phyloP scores from a whole-genome alignment of 2,113 vertebrate species.

The Clarias macrocephalus region DNA sequence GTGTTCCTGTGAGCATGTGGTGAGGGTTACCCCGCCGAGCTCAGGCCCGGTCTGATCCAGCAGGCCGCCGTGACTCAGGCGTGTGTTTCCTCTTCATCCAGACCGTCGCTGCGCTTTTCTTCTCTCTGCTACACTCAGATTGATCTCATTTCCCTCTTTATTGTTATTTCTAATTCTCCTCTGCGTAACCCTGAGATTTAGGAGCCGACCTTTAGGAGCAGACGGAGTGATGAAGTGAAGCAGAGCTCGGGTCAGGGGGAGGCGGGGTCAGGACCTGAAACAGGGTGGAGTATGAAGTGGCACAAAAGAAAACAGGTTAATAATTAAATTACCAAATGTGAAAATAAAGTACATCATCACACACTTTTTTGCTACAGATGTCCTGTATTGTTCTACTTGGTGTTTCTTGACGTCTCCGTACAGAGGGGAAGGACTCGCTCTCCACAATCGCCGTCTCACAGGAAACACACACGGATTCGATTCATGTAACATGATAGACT shows the following conservation, averaged over 20 bases:
- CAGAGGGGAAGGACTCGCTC: no score
- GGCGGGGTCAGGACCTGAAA: not conserved
- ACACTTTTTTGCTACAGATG: not conserved
- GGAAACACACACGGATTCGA: no score
- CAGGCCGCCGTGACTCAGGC: conserved; percentile 53
- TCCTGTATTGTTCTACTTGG: not conserved
- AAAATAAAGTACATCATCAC: not conserved
- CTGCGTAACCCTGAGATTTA: not conserved
- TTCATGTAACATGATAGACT: no score
- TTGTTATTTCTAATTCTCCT: not conserved
- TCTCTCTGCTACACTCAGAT: not conserved
- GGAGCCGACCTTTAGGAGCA: not conserved
- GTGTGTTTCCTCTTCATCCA: conserved; percentile 44
- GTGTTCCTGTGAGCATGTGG: conserved; percentile 44
- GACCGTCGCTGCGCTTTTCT: not conserved
- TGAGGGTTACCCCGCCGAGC: conserved; percentile 42
- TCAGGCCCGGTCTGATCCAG: conserved; percentile 40
- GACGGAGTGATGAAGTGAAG: not conserved
- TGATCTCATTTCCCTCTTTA: not conserved
- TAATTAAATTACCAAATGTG: not conserved
- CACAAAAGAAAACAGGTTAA: not conserved
- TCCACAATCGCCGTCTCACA: no score
- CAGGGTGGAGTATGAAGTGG: not conserved
- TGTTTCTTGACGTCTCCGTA: no score
- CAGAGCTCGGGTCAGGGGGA: not conserved